These are phyloP conservation scores for Plectrocnemia conspersa DNA, from an alignment of 1,140 invertebrate species.

Conservation along the genomic window DNA sequence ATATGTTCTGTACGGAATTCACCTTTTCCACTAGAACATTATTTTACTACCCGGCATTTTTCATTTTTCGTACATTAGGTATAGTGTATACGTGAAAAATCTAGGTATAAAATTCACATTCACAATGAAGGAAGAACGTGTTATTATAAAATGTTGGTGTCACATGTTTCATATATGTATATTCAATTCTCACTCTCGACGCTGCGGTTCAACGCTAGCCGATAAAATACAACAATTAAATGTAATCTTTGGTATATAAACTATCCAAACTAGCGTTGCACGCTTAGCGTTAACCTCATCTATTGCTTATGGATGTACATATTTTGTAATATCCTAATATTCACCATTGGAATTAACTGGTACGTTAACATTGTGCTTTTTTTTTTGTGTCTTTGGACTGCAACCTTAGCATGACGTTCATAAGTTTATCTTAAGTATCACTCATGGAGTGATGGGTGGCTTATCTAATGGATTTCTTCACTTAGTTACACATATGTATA, in stretches of 20 bases:
- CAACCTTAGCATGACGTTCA: conserved; percentile 23
- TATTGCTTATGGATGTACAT: conserved; percentile 22
- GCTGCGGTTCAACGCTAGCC: conserved; percentile 2
- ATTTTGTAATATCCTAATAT: conserved; percentile 18
- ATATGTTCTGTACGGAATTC: conserved; percentile 19
- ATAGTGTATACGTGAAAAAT: conserved; percentile 33
- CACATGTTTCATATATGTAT: conserved; percentile 27
- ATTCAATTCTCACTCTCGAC: conserved; percentile 20
- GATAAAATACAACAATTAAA: conserved; percentile 4
- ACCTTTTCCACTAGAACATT: conserved; percentile 6
- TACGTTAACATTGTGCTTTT: conserved; percentile 31
- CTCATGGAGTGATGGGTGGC: conserved; percentile 23
- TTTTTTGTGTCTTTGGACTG: conserved; percentile 33
- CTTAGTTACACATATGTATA: conserved; percentile 26
- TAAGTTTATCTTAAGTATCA: conserved; percentile 28
- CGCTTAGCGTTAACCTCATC: conserved; percentile 13
- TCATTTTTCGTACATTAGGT: conserved; percentile 17
- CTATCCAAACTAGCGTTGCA: conserved; percentile 4
- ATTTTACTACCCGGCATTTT: conserved; percentile 18
- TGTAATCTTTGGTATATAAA: background rate
- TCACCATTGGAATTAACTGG: background rate
- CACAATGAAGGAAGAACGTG: conserved; percentile 34
- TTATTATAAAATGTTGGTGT: conserved; percentile 36
- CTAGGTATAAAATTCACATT: conserved; percentile 37
- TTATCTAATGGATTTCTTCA: conserved; percentile 33